phyloP scores from a whole-genome alignment of 2,888 invertebrate genomes.

The Drymonia ruficornis region DNA sequence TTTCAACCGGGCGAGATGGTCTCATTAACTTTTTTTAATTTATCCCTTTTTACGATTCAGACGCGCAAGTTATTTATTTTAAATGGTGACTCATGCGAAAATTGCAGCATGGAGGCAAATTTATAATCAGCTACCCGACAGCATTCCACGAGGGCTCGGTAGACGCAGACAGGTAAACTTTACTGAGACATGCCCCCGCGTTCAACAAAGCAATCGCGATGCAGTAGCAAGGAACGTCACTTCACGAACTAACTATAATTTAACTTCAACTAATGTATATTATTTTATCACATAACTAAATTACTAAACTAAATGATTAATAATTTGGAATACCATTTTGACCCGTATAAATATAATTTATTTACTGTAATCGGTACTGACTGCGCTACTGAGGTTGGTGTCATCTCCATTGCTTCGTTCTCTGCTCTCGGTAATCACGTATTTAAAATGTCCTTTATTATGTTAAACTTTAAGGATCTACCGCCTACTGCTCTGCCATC shows the following conservation, averaged over 20 bases:
- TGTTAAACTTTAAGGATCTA: conserved; percentile 53
- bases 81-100: conserved; percentile 67
- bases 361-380: conserved; percentile 46
- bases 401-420: conserved; percentile 50
- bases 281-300: conserved; percentile 27
- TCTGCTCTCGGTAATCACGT: conserved; percentile 31
- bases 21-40: conserved; percentile 28
- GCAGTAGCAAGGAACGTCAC: conserved; percentile 18
- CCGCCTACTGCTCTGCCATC: conserved; percentile 53
- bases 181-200: conserved; percentile 43
- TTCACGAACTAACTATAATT: conserved; percentile 24
- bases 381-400: conserved; percentile 40
- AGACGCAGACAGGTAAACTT: conserved; percentile 59
- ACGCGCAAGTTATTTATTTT: conserved; percentile 44
- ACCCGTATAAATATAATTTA: conserved; percentile 49
- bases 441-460: conserved; percentile 43
- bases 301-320: conserved; percentile 25
- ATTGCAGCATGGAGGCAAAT: conserved; percentile 69
- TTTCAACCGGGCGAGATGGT: conserved; percentile 20
- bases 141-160: conserved; percentile 67
- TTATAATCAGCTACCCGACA: conserved; percentile 71
- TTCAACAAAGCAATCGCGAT: conserved; percentile 33
- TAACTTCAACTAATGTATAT: conserved; percentile 26
- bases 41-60: conserved; percentile 39
- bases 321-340: conserved; percentile 42